These are phyloP conservation scores for Bimastos eiseni DNA, from an alignment of 2,888 invertebrate species.

Conservation along the genomic window DNA sequence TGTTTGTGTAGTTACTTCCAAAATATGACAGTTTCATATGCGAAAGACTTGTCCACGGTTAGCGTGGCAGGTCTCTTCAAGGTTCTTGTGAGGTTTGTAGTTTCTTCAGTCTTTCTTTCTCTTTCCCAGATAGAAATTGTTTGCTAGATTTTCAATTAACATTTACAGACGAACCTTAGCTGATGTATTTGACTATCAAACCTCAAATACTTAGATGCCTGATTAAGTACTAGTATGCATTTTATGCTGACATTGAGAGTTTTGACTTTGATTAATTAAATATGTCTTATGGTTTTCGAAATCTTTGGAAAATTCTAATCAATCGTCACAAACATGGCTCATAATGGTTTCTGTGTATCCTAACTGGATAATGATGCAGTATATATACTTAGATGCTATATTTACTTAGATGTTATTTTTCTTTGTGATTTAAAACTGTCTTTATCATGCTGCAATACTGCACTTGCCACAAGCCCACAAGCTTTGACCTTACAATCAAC, in stretches of 20 bases:
- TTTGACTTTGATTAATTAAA: too few species aligned
- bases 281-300: too few species aligned
- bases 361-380: background rate
- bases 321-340: too few species aligned
- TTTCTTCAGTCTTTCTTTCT: background rate
- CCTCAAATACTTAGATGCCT: too few species aligned
- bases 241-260: too few species aligned
- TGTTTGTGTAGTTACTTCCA: background rate
- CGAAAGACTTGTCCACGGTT: background rate
- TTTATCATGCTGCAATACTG: background rate
- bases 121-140: background rate
- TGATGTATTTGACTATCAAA: too few species aligned
- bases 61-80: conserved; percentile 1
- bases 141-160: background rate
- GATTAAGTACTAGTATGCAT: too few species aligned
- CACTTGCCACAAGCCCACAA: too few species aligned
- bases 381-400: background rate
- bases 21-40: background rate
- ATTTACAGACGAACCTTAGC: too few species aligned
- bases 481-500: too few species aligned
- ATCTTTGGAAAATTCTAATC: too few species aligned
- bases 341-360: too few species aligned
- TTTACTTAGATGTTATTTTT: background rate
- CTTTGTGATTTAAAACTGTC: background rate
- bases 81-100: background rate